Base-by-base conservation (phyloP, 2,113 vertebrate species). In the Upupa epops region DNA sequence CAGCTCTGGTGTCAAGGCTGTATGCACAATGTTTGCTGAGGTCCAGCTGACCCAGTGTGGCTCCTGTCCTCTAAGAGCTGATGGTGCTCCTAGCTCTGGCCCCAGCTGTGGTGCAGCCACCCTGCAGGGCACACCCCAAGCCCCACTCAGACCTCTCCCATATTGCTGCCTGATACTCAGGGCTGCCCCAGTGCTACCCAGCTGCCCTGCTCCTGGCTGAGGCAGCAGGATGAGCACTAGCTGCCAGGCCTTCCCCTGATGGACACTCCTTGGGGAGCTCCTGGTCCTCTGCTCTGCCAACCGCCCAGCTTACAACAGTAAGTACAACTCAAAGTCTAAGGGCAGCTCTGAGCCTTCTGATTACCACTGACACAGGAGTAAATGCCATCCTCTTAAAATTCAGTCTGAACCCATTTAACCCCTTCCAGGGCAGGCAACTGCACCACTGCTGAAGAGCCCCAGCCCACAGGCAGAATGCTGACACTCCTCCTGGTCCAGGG, bases 261-360 rank as follows among this genome's bases (percentile, higher is more conserved):
- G 2, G 13, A 28, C 7, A 25, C 55, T 73, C 65, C 21, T 7
- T 1, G 17, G 25, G 21, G 14, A 75, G 3, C 4, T 17, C 28
- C 29, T 0, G 0, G 18, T 0, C 0, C 63, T 49, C 66, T 24
- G 24, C 16, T 60, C 66, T 5, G 19, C 10, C 54, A 51, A 56
- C 55, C 3, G 2, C 3, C 3, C 52, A 59, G 25, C 64, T 31
- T 32, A 36, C 54, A 32, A 25, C 8, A 1, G 1, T 55, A 68
- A 46, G 54, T 19, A 64, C 37, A 69, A 22, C 54, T 34, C 40
- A 46, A 65, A 4, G 34, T 69, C 40, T 24, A 45, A 24, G 25
- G 8, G 17, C 46, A 42, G 64, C 86, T 69, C 48, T 34, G 28
- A 86, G 54, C 51, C 45, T 68, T 55, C 32, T 72, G 42, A 13